Evolutionary conservation across 1,140 invertebrate genomes (phyloP).

Genomic region (Diploscapter pachys): DNA sequence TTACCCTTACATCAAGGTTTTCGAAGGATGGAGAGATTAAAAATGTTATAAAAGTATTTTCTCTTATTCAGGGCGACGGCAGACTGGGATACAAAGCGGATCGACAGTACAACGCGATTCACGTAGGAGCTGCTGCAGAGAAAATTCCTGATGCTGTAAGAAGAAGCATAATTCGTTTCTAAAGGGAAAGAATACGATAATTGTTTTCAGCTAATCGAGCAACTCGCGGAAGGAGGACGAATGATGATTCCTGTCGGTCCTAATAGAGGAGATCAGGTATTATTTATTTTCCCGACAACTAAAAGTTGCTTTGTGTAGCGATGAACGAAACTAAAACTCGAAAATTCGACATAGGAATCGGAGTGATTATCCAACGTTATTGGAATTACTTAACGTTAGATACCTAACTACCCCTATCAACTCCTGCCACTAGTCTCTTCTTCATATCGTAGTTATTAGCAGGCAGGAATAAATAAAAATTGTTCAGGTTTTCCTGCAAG

Average conservation of each 20-base stretch:
- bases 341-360: neutral
- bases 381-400: too few relatives aligned
- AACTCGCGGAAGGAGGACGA: slow-evolving; percentile 77
- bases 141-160: slow-evolving; percentile 71
- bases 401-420: too few relatives aligned
- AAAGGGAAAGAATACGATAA: slow-evolving; percentile 3
- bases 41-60: slow-evolving; percentile 3
- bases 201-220: slow-evolving; percentile 66
- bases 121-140: slow-evolving; percentile 84
- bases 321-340: neutral
- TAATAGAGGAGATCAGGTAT: slow-evolving; percentile 71
- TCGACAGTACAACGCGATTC: slow-evolving; percentile 85
- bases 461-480: neutral
- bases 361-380: neutral
- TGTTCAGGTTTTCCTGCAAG: slow-evolving; percentile 69
- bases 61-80: slow-evolving; percentile 67
- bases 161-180: slow-evolving; percentile 17
- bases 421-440: too few relatives aligned
- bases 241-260: slow-evolving; percentile 81
- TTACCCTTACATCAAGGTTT: too few relatives aligned
- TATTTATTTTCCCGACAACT: too few relatives aligned
- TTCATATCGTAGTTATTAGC: neutral
- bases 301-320: neutral
- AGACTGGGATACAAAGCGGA: slow-evolving; percentile 71
- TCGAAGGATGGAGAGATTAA: neutral